Conservation (phyloP, 2,797 vertebrate species). For the Rhincodon typus region DNA sequence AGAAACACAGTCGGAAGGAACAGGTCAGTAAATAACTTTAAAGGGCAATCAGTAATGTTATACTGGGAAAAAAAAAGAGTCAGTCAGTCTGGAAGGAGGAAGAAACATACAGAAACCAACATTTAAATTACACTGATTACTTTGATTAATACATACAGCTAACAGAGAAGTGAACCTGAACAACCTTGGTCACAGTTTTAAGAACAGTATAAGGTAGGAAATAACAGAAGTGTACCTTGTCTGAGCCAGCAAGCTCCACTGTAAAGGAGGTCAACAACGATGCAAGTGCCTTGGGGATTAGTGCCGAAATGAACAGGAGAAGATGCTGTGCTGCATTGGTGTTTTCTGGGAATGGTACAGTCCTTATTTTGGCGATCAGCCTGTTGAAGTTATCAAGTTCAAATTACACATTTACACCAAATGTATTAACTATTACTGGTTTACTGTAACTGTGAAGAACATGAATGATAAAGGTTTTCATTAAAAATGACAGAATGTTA, state of each 20-base stretch:
- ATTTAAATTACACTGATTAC: background rate
- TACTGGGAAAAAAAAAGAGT: background rate
- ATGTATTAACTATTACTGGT: background rate
- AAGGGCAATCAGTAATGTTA: background rate
- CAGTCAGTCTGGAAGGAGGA: background rate
- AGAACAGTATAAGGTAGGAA: background rate
- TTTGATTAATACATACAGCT: background rate
- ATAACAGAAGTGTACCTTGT: constrained; percentile 45
- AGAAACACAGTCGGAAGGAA: background rate
- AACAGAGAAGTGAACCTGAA: background rate
- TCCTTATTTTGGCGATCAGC: constrained; percentile 50
- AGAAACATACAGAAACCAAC: background rate
- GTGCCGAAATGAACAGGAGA: constrained; percentile 58
- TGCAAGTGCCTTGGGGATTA: constrained; percentile 59
- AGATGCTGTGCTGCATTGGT: constrained; percentile 54
- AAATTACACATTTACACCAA: background rate
- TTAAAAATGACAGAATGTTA: background rate
- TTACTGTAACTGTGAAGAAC: background rate
- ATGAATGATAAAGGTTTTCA: background rate
- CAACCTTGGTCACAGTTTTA: background rate
- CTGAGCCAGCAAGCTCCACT: constrained; percentile 48
- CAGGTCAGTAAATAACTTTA: background rate
- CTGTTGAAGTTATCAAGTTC: constrained; percentile 40
- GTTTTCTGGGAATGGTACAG: constrained; percentile 50
- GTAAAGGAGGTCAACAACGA: constrained; percentile 60